phyloP scores from a whole-genome alignment of 2,888 invertebrate genomes.

The Rhynchonema sp. region DNA sequence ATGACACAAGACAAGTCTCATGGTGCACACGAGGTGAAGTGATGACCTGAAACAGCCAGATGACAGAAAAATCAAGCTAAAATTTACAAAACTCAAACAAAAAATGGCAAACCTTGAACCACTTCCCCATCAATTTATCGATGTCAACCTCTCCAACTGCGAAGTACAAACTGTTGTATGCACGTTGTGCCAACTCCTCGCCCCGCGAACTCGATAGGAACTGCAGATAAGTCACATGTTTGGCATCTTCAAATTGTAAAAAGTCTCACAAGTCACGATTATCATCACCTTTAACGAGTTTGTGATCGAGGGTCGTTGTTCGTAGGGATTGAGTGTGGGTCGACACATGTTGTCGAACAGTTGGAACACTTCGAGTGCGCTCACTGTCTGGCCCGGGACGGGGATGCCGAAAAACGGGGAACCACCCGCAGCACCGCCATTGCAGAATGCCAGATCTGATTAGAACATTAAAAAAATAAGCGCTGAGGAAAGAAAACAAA shows the following conservation, averaged over 20 bases:
- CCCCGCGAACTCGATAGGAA: constrained; percentile 17
- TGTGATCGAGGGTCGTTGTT: not conserved
- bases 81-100: not conserved
- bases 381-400: constrained; percentile 7
- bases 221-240: constrained; percentile 10
- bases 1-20: constrained; percentile 18
- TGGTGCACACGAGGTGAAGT: constrained; percentile 20
- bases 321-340: not conserved
- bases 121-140: constrained; percentile 19
- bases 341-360: constrained; percentile 3
- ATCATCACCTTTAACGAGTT: constrained; percentile 1
- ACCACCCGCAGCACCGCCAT: too few species aligned
- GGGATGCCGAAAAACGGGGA: constrained; percentile 5
- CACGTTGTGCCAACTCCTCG: constrained; percentile 21
- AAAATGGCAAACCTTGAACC: constrained; percentile 16
- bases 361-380: constrained; percentile 2
- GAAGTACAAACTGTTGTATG: constrained; percentile 19
- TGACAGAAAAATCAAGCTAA: not conserved
- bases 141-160: constrained; percentile 21
- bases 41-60: constrained; percentile 12
- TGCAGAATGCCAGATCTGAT: too few species aligned
- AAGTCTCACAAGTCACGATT: not conserved
- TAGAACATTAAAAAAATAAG: too few species aligned
- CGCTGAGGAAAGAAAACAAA: too few species aligned
- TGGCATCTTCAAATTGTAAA: not conserved